These are phyloP conservation scores for Eurystomus gularis DNA, from an alignment of 2,113 vertebrate genomes.

Conservation along the genomic window DNA sequence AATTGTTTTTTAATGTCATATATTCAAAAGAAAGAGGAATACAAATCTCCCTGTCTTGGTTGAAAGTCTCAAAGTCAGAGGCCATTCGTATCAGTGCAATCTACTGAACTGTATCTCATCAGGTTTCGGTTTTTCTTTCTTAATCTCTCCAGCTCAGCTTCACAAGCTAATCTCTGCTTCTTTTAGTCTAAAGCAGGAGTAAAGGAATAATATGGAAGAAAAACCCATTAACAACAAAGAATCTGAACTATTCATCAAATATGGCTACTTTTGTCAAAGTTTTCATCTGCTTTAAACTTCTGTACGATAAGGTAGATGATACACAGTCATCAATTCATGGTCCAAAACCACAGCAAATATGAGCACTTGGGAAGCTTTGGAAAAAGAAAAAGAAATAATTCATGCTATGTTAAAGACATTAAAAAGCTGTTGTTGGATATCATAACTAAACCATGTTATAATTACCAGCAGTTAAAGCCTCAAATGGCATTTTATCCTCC, in stretches of 20 bases:
- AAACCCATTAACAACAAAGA: background rate
- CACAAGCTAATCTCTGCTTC: background rate
- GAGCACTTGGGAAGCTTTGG: background rate
- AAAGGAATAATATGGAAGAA: background rate
- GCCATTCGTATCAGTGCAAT: background rate
- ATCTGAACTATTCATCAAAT: background rate
- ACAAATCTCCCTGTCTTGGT: background rate
- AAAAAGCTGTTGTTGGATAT: constrained; percentile 15
- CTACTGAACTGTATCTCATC: background rate
- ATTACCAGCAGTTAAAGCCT: constrained; percentile 18
- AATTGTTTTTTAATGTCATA: background rate
- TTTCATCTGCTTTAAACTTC: background rate
- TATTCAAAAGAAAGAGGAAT: background rate
- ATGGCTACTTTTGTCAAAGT: background rate
- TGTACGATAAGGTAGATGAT: background rate
- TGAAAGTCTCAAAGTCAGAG: background rate
- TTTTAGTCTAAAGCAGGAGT: constrained; percentile 3
- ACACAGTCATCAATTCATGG: background rate
- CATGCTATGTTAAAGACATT: background rate
- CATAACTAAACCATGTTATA: background rate
- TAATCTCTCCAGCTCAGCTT: background rate
- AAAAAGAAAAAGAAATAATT: background rate
- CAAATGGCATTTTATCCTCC: background rate
- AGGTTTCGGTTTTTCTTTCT: background rate
- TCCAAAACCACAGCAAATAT: background rate